These are phyloP conservation scores for Alca torda DNA, from an alignment of 2,797 vertebrate species.

Conservation along the genomic window DNA sequence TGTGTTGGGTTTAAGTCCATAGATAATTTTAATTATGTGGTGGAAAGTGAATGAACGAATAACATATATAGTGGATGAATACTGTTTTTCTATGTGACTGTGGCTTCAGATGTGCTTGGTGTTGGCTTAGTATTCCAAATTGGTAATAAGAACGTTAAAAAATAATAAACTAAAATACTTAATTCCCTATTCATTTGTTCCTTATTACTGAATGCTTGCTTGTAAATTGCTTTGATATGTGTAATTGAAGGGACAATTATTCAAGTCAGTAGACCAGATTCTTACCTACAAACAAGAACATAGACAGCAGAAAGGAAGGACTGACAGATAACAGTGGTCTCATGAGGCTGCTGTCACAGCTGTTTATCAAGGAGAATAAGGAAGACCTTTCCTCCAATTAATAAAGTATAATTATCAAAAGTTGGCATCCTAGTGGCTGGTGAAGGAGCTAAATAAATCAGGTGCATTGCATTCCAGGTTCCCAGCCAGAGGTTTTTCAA, in stretches of 20 bases:
- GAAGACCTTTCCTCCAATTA: neutral
- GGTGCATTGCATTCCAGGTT: neutral
- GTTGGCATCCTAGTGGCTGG: neutral
- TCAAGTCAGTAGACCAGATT: neutral
- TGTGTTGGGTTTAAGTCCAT: neutral
- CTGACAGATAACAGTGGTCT: neutral
- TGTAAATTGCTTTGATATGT: neutral
- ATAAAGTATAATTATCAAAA: neutral
- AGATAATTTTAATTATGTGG: neutral
- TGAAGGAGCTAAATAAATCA: neutral
- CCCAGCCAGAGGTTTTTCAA: neutral
- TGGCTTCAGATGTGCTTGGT: neutral
- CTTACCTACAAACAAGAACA: neutral
- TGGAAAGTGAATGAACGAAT: neutral
- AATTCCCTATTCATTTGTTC: neutral
- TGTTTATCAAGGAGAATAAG: neutral
- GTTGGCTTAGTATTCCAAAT: neutral
- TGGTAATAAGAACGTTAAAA: neutral
- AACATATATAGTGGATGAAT: neutral
- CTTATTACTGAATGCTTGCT: neutral
- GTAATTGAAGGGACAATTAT: neutral
- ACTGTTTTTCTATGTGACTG: neutral
- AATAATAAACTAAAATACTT: neutral
- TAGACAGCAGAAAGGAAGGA: neutral
- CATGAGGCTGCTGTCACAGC: neutral